These are phyloP conservation scores for Hirudinaria manillensis DNA, from an alignment of 2,888 invertebrate species.

Conservation along the genomic window DNA sequence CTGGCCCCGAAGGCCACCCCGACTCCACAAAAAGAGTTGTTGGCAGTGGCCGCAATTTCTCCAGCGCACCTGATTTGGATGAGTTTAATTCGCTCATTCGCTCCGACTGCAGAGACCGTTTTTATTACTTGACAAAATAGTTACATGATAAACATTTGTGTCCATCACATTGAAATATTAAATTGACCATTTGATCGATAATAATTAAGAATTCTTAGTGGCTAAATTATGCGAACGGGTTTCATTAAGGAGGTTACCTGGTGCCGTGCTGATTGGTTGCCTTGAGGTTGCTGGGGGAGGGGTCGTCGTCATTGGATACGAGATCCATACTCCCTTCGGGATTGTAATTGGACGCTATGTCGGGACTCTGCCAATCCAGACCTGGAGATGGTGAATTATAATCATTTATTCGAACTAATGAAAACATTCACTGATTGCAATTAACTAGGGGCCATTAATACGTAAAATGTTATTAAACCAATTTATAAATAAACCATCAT, in stretches of 20 bases:
- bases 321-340: conserved; percentile 51
- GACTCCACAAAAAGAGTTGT: conserved; percentile 47
- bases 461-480: neutral
- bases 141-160: neutral
- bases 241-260: conserved; percentile 4
- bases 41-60: conserved; percentile 54
- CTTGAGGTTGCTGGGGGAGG: conserved; percentile 44
- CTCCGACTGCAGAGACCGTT: neutral
- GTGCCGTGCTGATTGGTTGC: conserved; percentile 53
- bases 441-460: neutral
- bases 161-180: neutral
- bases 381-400: conserved; percentile 39
- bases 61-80: conserved; percentile 50
- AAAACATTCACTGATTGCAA: neutral
- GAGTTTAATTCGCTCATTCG: conserved; percentile 6
- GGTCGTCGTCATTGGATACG: conserved; percentile 50
- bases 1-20: conserved; percentile 44
- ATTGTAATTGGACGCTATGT: conserved; percentile 48
- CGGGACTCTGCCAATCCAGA: conserved; percentile 51
- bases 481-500: neutral
- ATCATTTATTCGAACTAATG: neutral
- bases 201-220: too few species aligned
- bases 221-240: too few species aligned
- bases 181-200: conserved; percentile 33
- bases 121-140: neutral